phyloP scores from a whole-genome alignment of 2,113 vertebrate species.

The Lasiurus cinereus region DNA sequence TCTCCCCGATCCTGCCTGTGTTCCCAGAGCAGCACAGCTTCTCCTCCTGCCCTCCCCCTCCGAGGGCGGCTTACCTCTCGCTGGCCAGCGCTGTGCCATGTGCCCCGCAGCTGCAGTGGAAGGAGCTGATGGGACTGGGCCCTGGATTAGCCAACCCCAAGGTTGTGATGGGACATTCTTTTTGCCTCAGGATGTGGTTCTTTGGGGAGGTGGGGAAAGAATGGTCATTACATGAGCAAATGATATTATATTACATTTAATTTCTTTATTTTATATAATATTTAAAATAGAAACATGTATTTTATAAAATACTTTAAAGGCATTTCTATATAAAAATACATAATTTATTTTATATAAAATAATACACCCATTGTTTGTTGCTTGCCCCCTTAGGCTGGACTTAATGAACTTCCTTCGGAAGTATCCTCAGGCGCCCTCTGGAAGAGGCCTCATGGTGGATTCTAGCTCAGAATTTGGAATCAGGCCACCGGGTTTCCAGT shows the following conservation, averaged over 20 bases:
- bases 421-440: too few species aligned
- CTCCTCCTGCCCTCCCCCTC: too few species aligned
- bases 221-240: not conserved
- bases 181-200: not conserved
- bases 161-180: not conserved
- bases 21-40: too few species aligned
- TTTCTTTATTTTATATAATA: not conserved
- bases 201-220: accelerated
- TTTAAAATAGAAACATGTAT: not conserved
- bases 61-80: too few species aligned
- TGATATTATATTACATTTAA: not conserved
- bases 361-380: not conserved
- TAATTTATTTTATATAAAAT: not conserved
- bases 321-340: not conserved
- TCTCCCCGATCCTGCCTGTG: too few species aligned
- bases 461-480: not conserved
- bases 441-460: not conserved
- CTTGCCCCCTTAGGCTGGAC: not conserved
- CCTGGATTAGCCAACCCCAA: not conserved
- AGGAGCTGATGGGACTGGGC: not conserved
- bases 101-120: too few species aligned
- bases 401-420: not conserved
- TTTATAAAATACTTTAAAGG: not conserved
- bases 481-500: accelerated
- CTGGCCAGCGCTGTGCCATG: too few species aligned